Conservation (phyloP, 2,888 invertebrate species). For the Rugalucina vietnamica region DNA sequence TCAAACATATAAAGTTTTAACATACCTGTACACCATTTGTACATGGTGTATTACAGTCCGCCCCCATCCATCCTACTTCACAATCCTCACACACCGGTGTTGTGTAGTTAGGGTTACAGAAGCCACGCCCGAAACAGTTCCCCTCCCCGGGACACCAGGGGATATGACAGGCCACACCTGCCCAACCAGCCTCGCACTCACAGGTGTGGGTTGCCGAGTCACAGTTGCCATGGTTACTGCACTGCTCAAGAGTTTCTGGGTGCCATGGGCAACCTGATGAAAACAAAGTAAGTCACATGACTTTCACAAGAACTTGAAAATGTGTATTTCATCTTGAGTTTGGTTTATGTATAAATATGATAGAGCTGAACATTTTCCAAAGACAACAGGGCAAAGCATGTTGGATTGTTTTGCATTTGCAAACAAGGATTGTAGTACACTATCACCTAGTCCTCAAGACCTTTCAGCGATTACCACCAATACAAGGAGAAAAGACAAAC, state of each 20-base stretch:
- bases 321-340: no score
- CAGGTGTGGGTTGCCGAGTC: conserved; percentile 70
- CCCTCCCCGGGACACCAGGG: conserved; percentile 73
- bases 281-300: no score
- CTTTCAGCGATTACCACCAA: no score
- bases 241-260: conserved; percentile 63
- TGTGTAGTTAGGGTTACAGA: conserved; percentile 62
- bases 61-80: conserved; percentile 71
- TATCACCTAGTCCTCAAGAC: no score
- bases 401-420: no score
- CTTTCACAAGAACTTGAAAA: no score
- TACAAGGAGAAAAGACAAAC: no score
- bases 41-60: conserved; percentile 75
- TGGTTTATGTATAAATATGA: no score
- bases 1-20: no score
- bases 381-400: no score
- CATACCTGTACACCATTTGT: conserved; percentile 66
- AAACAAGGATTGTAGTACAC: no score
- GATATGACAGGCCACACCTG: conserved; percentile 69
- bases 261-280: conserved; percentile 73
- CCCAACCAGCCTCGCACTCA: conserved; percentile 72
- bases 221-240: conserved; percentile 73
- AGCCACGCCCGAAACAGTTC: conserved; percentile 67
- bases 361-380: no score
- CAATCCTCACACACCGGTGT: conserved; percentile 71